A percentile compares a stretch with the other conserved stretches of the same genome.
Evolutionary conservation across 2,888 invertebrate species (phyloP).

Genomic region (Tachina grossa): DNA sequence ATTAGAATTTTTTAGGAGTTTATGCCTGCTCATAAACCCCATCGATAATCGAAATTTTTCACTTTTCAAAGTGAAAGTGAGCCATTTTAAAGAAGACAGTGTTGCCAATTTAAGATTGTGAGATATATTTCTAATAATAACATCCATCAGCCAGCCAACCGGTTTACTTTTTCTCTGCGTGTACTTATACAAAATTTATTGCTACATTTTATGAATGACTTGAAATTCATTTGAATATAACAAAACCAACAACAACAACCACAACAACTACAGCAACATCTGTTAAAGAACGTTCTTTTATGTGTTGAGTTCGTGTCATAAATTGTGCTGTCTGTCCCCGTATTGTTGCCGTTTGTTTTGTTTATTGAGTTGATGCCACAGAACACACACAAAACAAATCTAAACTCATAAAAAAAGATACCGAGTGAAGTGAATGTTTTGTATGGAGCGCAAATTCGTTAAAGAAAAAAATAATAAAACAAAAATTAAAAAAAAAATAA

Average conservation of each 20-base stretch:
- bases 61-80: too few species aligned
- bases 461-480: constrained; percentile 19
- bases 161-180: constrained; percentile 10
- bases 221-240: constrained; percentile 49
- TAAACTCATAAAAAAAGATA: constrained; percentile 40
- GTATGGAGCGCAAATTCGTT: constrained; percentile 61
- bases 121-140: too few species aligned
- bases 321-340: constrained; percentile 49
- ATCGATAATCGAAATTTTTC: too few species aligned
- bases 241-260: constrained; percentile 35
- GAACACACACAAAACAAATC: constrained; percentile 35
- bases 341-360: constrained; percentile 67
- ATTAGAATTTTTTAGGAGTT: too few species aligned
- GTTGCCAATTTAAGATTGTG: neutral
- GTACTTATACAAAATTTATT: constrained; percentile 48
- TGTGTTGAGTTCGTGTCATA: constrained; percentile 58
- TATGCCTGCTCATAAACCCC: too few species aligned
- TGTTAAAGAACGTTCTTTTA: constrained; percentile 74
- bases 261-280: neutral
- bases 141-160: neutral
- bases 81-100: too few species aligned
- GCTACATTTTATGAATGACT: constrained; percentile 62
- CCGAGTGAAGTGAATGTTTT: constrained; percentile 33
- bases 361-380: constrained; percentile 50
- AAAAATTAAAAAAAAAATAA: constrained; percentile 18